These are phyloP conservation scores for Alsophila aescularia DNA, from an alignment of 2,888 invertebrate species.

Conservation along the genomic window DNA sequence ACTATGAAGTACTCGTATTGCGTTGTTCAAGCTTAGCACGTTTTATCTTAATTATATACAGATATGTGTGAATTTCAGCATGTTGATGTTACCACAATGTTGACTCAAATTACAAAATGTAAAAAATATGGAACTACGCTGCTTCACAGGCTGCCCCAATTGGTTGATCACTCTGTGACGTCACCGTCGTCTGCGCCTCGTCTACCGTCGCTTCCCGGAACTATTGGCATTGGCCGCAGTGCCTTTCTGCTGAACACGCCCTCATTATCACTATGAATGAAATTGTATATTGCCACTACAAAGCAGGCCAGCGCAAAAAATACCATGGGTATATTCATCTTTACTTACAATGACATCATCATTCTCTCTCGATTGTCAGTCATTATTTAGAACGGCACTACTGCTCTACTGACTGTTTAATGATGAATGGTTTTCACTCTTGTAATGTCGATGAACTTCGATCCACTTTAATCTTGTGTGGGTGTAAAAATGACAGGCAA, in stretches of 20 bases:
- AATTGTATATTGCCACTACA: conserved; percentile 44
- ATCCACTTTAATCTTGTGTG: conserved; percentile 68
- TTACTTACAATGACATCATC: conserved; percentile 62
- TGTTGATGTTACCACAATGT: conserved; percentile 5
- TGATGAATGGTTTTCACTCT: conserved; percentile 78
- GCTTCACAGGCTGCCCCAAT: conserved; percentile 58
- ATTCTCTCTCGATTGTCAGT: conserved; percentile 60
- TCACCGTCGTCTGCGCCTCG: conserved; percentile 74
- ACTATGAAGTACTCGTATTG: conserved; percentile 8
- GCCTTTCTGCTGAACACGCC: conserved; percentile 67
- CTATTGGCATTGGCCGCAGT: conserved; percentile 66
- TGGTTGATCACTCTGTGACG: conserved; percentile 70
- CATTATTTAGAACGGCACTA: conserved; percentile 66
- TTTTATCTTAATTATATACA: conserved; percentile 3
- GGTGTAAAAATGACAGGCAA: conserved; percentile 64
- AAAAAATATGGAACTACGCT: conserved; percentile 12
- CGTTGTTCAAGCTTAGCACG: conserved; percentile 1
- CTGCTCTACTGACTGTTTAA: conserved; percentile 68
- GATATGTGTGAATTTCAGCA: neutral
- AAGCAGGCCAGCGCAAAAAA: conserved; percentile 46
- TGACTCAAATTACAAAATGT: conserved; percentile 1
- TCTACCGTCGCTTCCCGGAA: conserved; percentile 79
- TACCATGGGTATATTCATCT: conserved; percentile 54
- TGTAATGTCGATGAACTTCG: conserved; percentile 77
- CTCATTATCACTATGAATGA: conserved; percentile 71